Evolutionary conservation across 1,140 invertebrate species (phyloP).

Genomic region (Hyles euphorbiae): DNA sequence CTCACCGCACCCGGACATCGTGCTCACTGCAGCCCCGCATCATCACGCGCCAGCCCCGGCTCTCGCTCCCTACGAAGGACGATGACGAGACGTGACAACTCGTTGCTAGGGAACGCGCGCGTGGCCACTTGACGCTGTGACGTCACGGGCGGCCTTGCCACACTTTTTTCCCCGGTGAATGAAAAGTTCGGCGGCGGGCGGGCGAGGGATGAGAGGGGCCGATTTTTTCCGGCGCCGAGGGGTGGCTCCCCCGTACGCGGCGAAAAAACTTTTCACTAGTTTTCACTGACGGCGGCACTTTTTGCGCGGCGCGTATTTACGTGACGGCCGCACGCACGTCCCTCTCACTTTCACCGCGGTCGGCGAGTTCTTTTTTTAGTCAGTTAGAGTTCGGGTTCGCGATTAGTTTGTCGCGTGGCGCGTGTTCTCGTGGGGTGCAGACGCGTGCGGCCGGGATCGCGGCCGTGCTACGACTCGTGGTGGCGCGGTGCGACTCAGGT

Average conservation of each 20-base stretch:
- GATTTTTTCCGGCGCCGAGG: constrained; percentile 69
- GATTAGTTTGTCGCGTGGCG: constrained; percentile 30
- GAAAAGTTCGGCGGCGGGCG: constrained; percentile 74
- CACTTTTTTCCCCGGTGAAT: constrained; percentile 79
- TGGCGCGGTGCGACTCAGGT: constrained; percentile 16
- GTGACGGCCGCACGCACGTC: constrained; percentile 52
- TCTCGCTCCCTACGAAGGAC: constrained; percentile 17
- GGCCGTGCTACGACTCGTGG: constrained; percentile 49
- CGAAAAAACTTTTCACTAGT: constrained; percentile 74
- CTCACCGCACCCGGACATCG: constrained; percentile 23
- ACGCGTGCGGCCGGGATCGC: constrained; percentile 52
- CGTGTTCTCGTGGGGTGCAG: constrained; percentile 19
- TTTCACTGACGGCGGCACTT: constrained; percentile 67
- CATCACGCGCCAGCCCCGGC: constrained; percentile 15
- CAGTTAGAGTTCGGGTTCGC: constrained; percentile 18
- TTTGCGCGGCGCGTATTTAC: constrained; percentile 62
- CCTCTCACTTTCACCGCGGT: constrained; percentile 50
- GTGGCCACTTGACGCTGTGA: constrained; percentile 75
- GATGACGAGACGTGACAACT: constrained; percentile 37
- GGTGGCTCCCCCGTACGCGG: constrained; percentile 63
- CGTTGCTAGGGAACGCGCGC: constrained; percentile 76
- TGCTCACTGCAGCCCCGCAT: constrained; percentile 34
- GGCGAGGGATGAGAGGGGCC: constrained; percentile 61
- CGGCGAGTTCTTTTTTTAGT: constrained; percentile 35
- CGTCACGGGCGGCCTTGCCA: constrained; percentile 76